Evolutionary conservation across 2,113 vertebrate species (phyloP).

Genomic region (Sialia sialis): DNA sequence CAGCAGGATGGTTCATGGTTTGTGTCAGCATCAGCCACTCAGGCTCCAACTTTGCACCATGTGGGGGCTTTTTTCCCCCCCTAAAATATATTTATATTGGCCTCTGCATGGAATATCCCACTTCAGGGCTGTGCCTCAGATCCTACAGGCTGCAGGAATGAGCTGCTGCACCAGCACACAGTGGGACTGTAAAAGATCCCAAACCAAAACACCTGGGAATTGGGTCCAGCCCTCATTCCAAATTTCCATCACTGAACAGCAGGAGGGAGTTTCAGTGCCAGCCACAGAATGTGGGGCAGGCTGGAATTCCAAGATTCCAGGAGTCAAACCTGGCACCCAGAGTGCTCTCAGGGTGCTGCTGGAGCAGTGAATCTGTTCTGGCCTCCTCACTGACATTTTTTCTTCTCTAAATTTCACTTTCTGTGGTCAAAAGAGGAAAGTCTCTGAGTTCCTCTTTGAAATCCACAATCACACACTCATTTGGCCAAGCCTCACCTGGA

Average conservation of each 20-base stretch:
- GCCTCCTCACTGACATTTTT: neutral
- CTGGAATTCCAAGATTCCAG: neutral
- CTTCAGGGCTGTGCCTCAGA: neutral
- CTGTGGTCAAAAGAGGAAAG: neutral
- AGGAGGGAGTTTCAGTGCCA: neutral
- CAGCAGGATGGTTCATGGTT: conserved; percentile 38
- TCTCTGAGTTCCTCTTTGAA: neutral
- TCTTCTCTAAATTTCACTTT: neutral
- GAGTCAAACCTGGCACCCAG: neutral
- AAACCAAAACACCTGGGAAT: neutral
- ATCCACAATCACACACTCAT: neutral
- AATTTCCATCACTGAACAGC: neutral
- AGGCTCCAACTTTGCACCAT: neutral
- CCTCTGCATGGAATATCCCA: conserved; percentile 9
- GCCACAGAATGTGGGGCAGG: neutral
- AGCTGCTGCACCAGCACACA: neutral
- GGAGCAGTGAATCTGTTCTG: neutral
- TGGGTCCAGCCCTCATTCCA: neutral
- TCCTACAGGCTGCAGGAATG: neutral
- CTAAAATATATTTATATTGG: conserved; percentile 50
- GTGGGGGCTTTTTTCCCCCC: neutral
- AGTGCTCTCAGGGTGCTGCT: neutral
- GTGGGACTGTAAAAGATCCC: neutral
- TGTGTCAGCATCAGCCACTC: conserved; percentile 60
- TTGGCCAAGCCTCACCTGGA: conserved; percentile 28